Conservation (phyloP, 2,797 vertebrate genomes). For the Rhinogobio ventralis region DNA sequence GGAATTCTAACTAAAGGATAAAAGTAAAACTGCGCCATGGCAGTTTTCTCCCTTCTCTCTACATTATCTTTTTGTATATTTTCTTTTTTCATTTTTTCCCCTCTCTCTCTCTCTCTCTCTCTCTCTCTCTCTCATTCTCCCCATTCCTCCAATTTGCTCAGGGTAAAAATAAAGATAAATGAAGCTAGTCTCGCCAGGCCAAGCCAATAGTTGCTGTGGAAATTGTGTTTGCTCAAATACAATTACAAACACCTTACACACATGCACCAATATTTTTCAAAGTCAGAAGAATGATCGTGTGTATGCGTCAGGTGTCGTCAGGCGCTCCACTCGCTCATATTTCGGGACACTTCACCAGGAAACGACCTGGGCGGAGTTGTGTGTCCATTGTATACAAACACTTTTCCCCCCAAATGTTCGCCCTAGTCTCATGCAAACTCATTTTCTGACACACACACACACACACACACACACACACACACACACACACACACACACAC, state of each 20-base stretch:
- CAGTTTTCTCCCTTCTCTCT: not conserved
- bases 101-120: conserved; percentile 9
- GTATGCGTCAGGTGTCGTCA: conserved; percentile 6
- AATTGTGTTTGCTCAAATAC: conserved; percentile 48
- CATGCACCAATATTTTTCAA: conserved; percentile 35
- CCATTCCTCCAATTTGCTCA: conserved; percentile 35
- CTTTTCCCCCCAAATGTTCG: not conserved
- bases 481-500: not conserved
- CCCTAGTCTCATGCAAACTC: not conserved
- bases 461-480: no score
- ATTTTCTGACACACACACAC: conserved; percentile 3
- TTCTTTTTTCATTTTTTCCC: not conserved
- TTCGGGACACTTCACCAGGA: not conserved
- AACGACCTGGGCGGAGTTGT: not conserved
- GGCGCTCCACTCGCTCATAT: not conserved
- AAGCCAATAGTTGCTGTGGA: conserved; percentile 50
- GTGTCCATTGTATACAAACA: not conserved
- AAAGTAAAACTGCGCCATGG: not conserved
- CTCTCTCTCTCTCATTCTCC: not conserved
- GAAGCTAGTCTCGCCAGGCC: conserved; percentile 36
- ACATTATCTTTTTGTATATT: not conserved
- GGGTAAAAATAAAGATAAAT: conserved; percentile 52
- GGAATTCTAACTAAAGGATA: not conserved
- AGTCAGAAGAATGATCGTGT: conserved; percentile 24
- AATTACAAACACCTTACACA: conserved; percentile 41